A percentile compares a stretch with the other conserved stretches of the same genome.
These are phyloP conservation scores for Phylloscopus trochilus DNA, from an alignment of 2,113 vertebrate species.

Conservation along the genomic window DNA sequence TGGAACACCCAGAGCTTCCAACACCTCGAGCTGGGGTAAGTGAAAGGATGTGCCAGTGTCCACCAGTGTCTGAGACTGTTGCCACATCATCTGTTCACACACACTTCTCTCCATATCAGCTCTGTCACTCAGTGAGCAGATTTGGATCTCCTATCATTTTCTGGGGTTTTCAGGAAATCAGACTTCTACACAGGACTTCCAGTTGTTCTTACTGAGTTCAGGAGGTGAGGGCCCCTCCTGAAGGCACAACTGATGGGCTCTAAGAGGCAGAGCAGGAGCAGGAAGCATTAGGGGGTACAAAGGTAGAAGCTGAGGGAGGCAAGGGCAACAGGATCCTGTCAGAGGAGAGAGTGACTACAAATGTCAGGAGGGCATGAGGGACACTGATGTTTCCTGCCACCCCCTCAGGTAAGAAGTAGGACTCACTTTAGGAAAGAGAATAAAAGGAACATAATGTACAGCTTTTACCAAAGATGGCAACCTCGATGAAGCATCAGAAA, in stretches of 20 bases:
- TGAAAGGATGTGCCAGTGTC: not conserved
- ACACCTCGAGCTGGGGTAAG: not conserved
- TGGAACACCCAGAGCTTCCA: not conserved
- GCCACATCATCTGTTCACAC: not conserved
- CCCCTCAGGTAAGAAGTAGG: not conserved
- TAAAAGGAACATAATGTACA: not conserved
- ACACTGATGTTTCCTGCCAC: not conserved
- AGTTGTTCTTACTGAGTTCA: not conserved
- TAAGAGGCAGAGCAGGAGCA: rapidly evolving
- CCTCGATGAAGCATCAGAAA: not conserved
- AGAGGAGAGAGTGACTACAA: not conserved
- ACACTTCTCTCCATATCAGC: not conserved
- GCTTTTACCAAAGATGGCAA: not conserved
- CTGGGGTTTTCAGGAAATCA: not conserved
- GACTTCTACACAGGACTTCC: not conserved
- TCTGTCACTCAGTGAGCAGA: not conserved
- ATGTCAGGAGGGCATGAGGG: not conserved
- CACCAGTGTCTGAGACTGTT: not conserved
- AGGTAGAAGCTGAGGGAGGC: not conserved
- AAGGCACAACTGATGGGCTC: not conserved
- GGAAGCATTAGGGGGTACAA: not conserved
- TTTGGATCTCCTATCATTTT: not conserved
- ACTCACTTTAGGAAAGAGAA: not conserved
- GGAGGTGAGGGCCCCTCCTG: not conserved
- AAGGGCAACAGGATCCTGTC: not conserved